Evolutionary conservation across 1,140 invertebrate genomes (phyloP).

Genomic region (Onthophagus taurus): DNA sequence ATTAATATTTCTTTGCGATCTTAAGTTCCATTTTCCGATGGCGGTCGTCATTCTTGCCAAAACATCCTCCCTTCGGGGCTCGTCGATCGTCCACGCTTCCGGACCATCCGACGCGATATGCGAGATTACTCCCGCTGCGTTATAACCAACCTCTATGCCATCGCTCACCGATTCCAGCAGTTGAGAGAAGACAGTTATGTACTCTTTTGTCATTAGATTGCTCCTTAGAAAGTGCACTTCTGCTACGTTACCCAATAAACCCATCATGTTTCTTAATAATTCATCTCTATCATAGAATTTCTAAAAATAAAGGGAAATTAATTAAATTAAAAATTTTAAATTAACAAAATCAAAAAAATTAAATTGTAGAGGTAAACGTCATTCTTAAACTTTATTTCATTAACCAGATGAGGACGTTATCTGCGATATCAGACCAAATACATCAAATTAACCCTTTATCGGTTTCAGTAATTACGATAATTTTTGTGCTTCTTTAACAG

Average conservation of each 20-base stretch:
- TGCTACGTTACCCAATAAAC: constrained; percentile 89
- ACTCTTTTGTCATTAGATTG: constrained; percentile 75
- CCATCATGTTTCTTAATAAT: constrained; percentile 93
- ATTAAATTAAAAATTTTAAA: background rate
- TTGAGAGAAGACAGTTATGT: constrained; percentile 76
- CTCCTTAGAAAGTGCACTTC: constrained; percentile 80
- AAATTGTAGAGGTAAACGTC: no score
- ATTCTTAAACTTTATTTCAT: no score
- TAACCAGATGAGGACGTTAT: no score
- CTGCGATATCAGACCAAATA: no score
- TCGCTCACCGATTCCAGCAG: constrained; percentile 78
- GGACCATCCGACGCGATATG: constrained; percentile 91
- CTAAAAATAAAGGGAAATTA: constrained; percentile 39
- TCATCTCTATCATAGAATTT: constrained; percentile 81
- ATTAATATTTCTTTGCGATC: constrained; percentile 87
- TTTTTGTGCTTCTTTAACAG: no score
- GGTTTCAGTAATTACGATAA: no score
- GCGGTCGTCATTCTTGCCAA: constrained; percentile 66
- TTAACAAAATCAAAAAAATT: background rate
- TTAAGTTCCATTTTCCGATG: constrained; percentile 80
- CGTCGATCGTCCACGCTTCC: constrained; percentile 63
- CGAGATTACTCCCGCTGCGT: constrained; percentile 90
- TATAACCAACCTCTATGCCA: constrained; percentile 95
- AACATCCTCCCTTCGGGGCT: constrained; percentile 63
- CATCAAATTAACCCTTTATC: no score